Evolutionary conservation across 2,888 invertebrate genomes (phyloP).

Genomic region (Chrysotoxum bicinctum): DNA sequence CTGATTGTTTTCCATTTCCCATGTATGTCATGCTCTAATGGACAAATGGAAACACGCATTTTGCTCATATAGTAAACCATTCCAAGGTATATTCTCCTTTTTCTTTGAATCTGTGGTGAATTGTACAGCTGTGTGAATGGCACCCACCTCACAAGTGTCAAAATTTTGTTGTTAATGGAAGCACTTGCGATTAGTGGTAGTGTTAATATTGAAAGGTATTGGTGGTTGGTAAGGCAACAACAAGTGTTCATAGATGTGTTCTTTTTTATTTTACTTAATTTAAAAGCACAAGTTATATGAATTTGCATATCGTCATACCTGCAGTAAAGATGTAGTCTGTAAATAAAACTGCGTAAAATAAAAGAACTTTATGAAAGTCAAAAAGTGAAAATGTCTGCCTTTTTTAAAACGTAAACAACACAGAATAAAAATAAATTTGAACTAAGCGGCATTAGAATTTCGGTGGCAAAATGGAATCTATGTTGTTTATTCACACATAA

Average conservation of each 20-base stretch:
- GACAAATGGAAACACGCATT: conserved; percentile 38
- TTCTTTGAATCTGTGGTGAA: conserved; percentile 36
- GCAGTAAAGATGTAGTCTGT: too few relatives aligned
- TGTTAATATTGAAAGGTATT: background rate
- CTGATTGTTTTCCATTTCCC: conserved; percentile 15
- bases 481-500: too few relatives aligned
- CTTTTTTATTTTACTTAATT: background rate
- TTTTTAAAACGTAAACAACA: too few relatives aligned
- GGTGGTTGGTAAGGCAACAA: conserved; percentile 1
- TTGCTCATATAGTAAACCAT: conserved; percentile 15
- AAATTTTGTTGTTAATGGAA: conserved; percentile 1
- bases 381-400: too few relatives aligned
- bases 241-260: conserved; percentile 6
- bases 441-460: too few relatives aligned
- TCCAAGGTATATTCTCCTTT: conserved; percentile 24
- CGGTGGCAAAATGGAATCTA: too few relatives aligned
- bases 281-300: background rate
- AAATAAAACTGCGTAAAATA: too few relatives aligned
- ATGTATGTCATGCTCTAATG: conserved; percentile 47
- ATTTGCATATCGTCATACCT: too few relatives aligned
- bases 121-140: conserved; percentile 39
- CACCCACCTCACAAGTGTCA: conserved; percentile 61
- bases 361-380: too few relatives aligned
- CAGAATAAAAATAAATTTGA: too few relatives aligned
- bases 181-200: conserved; percentile 2